Evolutionary conservation across 2,888 invertebrate species (phyloP).

Genomic region (Tetranychus piercei): DNA sequence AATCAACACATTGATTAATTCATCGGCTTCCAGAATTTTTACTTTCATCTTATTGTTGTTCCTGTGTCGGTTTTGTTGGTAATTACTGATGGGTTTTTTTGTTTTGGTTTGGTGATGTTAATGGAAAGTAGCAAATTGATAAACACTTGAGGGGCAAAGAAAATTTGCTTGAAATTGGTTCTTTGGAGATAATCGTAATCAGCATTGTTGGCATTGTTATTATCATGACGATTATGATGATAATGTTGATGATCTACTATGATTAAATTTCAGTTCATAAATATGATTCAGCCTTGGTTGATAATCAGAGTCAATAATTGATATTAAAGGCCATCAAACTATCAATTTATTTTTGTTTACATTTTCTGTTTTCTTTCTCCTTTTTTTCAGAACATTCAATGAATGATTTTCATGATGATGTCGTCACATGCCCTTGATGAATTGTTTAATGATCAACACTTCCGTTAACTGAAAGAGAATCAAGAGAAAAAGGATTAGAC

Average conservation of each 20-base stretch:
- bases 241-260: neutral
- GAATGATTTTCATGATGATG: neutral
- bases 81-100: neutral
- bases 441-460: neutral
- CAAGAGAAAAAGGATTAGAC: neutral
- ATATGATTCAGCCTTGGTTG: neutral
- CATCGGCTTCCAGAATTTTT: neutral
- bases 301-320: neutral
- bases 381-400: neutral
- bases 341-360: neutral
- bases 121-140: neutral
- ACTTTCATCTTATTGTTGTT: neutral
- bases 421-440: neutral
- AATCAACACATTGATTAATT: neutral
- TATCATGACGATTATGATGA: neutral
- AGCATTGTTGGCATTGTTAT: no score
- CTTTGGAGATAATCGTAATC: neutral
- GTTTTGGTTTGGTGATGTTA: neutral
- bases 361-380: neutral
- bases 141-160: neutral
- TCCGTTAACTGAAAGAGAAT: neutral
- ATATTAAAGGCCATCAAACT: neutral
- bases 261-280: neutral
- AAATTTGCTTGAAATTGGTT: neutral
- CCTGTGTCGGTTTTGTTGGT: neutral